Evolutionary conservation across 2,113 vertebrate genomes (phyloP).

Genomic region (Heteronetta atricapilla): DNA sequence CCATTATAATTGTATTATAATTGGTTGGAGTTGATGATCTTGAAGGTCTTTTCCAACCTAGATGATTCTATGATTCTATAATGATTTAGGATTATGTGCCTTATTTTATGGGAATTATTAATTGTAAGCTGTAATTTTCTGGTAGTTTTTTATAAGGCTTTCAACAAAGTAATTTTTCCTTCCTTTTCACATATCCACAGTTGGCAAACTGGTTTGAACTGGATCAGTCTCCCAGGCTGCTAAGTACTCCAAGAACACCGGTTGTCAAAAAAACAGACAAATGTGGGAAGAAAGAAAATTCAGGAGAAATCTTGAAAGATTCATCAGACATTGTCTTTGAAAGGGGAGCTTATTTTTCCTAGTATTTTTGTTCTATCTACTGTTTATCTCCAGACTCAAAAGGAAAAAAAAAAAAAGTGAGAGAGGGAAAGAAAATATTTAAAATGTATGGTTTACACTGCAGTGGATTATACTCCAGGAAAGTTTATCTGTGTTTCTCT

Average conservation of each 20-base stretch:
- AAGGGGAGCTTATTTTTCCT: background rate
- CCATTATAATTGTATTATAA: background rate
- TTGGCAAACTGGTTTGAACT: background rate
- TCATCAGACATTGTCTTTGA: background rate
- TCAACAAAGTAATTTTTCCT: background rate
- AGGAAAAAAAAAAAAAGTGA: background rate
- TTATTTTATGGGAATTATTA: background rate
- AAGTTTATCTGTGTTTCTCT: background rate
- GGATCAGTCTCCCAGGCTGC: background rate
- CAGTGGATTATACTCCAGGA: background rate
- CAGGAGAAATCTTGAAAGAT: background rate
- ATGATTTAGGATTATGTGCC: background rate
- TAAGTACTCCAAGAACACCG: background rate
- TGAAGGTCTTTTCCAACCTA: background rate
- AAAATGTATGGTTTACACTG: background rate
- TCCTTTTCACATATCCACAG: accelerated
- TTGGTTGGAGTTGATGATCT: background rate
- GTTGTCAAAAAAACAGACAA: background rate
- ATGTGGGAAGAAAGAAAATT: background rate
- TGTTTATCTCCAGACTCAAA: background rate
- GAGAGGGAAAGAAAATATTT: background rate
- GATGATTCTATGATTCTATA: background rate
- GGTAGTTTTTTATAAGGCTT: background rate
- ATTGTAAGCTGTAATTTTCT: background rate
- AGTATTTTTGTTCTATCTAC: background rate